These are phyloP conservation scores for Trichogramma dendrolimi DNA, from an alignment of 2,888 invertebrate genomes.

Conservation along the genomic window DNA sequence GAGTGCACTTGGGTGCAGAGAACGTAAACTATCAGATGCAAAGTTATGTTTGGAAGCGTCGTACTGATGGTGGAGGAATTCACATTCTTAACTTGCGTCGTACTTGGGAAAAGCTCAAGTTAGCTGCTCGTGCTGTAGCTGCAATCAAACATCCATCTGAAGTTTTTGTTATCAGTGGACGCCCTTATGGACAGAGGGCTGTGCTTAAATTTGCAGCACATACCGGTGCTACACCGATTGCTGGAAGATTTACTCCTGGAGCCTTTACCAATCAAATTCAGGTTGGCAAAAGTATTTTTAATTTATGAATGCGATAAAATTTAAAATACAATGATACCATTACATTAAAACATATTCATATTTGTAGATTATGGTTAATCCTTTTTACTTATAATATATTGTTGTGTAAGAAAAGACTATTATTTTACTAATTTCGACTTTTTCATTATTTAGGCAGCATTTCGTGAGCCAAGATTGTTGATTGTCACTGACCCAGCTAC, in stretches of 20 bases:
- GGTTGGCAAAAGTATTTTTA: constrained; percentile 47
- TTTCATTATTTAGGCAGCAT: constrained; percentile 67
- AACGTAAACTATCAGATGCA: constrained; percentile 97
- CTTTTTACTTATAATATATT: no score
- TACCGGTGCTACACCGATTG: constrained; percentile 96
- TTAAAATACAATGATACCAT: no score
- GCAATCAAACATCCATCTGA: constrained; percentile 98
- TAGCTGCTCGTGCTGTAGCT: constrained; percentile 96
- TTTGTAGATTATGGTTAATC: no score
- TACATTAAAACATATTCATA: no score
- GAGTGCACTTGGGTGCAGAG: constrained; percentile 89
- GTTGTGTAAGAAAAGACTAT: no score
- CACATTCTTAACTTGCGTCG: constrained; percentile 94
- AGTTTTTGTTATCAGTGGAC: constrained; percentile 94
- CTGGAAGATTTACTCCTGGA: constrained; percentile 98
- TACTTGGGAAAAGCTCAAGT: constrained; percentile 96
- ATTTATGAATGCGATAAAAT: no score
- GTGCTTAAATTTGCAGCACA: constrained; percentile 96
- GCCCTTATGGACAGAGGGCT: constrained; percentile 93
- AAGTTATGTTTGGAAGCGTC: constrained; percentile 94
- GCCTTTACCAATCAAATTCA: constrained; percentile 93
- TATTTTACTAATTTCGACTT: no score
- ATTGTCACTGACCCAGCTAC: constrained; percentile 93
- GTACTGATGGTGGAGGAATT: constrained; percentile 73
- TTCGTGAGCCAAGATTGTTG: constrained; percentile 94